These are phyloP conservation scores for Dysdera silvatica DNA, from an alignment of 1,140 invertebrate genomes.

Conservation along the genomic window DNA sequence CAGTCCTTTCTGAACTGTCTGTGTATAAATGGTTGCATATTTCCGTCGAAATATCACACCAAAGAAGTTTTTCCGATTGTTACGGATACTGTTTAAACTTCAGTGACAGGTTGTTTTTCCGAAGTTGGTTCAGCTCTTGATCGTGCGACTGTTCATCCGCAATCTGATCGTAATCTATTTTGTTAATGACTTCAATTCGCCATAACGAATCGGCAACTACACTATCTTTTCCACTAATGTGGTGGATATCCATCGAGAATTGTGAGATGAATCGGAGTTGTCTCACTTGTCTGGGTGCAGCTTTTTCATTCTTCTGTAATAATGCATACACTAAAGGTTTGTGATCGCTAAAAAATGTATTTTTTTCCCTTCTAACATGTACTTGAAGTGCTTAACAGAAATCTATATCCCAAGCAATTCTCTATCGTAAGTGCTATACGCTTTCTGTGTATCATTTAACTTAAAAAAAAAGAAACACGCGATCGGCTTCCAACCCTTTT, in stretches of 20 bases:
- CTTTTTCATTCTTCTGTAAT: not conserved
- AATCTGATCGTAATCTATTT: slow-evolving; percentile 6
- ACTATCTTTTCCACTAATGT: slow-evolving; percentile 42
- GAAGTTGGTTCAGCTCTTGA: too few species aligned
- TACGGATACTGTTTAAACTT: too few species aligned
- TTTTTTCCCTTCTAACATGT: slow-evolving; percentile 41
- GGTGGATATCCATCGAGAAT: slow-evolving; percentile 40
- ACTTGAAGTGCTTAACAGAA: slow-evolving; percentile 43
- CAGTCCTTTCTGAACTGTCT: not conserved
- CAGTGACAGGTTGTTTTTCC: too few species aligned
- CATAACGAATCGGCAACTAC: slow-evolving; percentile 25
- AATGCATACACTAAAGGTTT: slow-evolving; percentile 36
- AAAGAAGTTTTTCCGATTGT: too few species aligned
- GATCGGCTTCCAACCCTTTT: not conserved
- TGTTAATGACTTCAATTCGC: not conserved
- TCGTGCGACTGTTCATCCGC: not conserved
- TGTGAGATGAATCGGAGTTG: slow-evolving; percentile 43
- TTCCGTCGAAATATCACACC: too few species aligned
- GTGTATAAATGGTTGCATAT: not conserved
- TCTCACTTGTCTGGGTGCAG: not conserved
- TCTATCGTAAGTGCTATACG: slow-evolving; percentile 44
- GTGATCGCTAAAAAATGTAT: slow-evolving; percentile 38
- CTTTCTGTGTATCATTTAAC: slow-evolving; percentile 37
- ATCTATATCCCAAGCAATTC: slow-evolving; percentile 47
- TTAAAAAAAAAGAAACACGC: slow-evolving; percentile 44